phyloP scores from a whole-genome alignment of 2,113 vertebrate genomes.

The Oreochromis spilurus region DNA sequence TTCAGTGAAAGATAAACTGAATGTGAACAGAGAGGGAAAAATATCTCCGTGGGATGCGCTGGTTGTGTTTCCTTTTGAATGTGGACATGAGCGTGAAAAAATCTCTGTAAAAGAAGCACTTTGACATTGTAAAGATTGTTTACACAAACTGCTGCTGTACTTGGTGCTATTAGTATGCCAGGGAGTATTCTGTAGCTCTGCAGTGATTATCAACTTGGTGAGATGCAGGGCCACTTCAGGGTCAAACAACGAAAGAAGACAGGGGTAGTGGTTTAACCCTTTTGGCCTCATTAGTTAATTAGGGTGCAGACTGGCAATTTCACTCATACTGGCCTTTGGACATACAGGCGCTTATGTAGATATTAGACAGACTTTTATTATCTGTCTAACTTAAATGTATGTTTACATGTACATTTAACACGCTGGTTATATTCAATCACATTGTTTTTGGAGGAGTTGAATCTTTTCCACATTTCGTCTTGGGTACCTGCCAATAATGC shows the following conservation, averaged over 20 bases:
- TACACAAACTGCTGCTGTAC: not conserved
- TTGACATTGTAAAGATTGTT: not conserved
- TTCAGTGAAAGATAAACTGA: not conserved
- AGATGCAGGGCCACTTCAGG: constrained; percentile 38
- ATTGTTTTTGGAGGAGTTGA: not conserved
- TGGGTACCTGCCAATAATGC: not conserved
- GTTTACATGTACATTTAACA: not conserved
- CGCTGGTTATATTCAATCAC: not conserved
- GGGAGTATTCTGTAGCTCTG: not conserved
- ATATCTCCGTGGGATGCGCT: not conserved
- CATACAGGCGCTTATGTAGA: not conserved
- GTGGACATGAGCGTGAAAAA: not conserved
- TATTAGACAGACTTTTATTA: not conserved
- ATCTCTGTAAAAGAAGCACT: not conserved
- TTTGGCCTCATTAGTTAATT: constrained; percentile 70
- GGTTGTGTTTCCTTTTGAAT: not conserved
- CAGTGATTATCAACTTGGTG: constrained; percentile 48
- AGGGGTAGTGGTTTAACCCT: constrained; percentile 18
- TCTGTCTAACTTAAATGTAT: not conserved
- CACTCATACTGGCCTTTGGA: constrained; percentile 14
- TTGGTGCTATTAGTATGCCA: constrained; percentile 29
- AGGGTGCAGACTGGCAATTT: constrained; percentile 27
- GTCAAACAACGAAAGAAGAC: constrained; percentile 36
- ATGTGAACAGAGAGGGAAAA: not conserved
- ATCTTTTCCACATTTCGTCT: not conserved